Base-by-base conservation (phyloP, 2,888 invertebrate genomes). In the Ariolimax columbianus region DNA sequence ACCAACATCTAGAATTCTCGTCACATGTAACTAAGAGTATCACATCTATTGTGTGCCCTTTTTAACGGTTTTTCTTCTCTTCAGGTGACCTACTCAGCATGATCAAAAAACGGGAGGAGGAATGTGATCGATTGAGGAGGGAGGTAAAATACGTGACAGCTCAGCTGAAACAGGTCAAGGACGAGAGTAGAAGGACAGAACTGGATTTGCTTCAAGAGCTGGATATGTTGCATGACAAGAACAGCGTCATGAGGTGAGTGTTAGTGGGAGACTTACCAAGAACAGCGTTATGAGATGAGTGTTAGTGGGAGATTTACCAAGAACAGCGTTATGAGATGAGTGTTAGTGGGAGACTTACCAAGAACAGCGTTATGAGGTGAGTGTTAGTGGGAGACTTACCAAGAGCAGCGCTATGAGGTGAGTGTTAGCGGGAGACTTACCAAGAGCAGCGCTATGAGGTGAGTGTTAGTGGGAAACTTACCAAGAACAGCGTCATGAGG, bases 111-210 rank as follows among this genome's bases (percentile, higher is more conserved):
- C 89, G 90, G 63, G 96, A 96, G 93, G 95, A 96, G 89, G 97
- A 98, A 93, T 94, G 97, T 82, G 96, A 96, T 66, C 95, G 95
- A 1, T 95, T 97, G 92, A 96, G 90, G 75, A 88, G 89, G 26
- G 92, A 93, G 84, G 86, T 93, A 19, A 85, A 86, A 36, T 90
- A 88, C 43, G 85, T 91, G 51, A 87, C 90, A 72, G 85, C 87
- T 6, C 89, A 90, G 72, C 81, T 92, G 40, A 89, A 90, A 70
- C 89, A 88, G 17, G 83, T 92, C 30, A 88, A 92, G 79, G 91
- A 91, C 77, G 91, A 92, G 43, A 90, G 91, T 84, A 82, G 90
- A 78, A 88, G 88, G 36, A 88, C 90, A 51, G 93, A 93, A 84
- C 82, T 87, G 75, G 91, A 92, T 83, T 88, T 93, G 77, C 83